Conservation (phyloP, 2,797 vertebrate species). For the Falco columbarius region DNA sequence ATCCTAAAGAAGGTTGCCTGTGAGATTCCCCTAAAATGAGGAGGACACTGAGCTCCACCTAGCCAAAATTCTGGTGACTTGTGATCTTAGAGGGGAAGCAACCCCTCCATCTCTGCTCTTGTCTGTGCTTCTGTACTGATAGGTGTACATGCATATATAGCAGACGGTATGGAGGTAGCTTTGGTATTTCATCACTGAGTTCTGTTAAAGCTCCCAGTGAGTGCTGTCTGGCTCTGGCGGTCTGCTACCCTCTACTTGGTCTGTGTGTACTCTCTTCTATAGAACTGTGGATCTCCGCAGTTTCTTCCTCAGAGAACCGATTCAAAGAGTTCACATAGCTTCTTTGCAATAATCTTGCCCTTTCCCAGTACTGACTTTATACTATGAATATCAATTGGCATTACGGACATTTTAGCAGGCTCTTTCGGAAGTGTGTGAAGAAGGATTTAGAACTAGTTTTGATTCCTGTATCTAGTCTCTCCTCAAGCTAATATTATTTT, state of each 20-base stretch:
- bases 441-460: not conserved
- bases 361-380: not conserved
- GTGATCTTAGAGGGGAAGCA: not conserved
- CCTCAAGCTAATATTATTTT: not conserved
- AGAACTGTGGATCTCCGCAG: not conserved
- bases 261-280: fast-evolving
- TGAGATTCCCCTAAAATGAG: not conserved
- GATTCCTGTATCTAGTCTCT: not conserved
- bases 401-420: not conserved
- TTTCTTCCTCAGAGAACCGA: not conserved
- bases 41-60: not conserved
- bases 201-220: not conserved
- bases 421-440: not conserved
- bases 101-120: not conserved
- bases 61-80: not conserved
- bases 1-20: not conserved
- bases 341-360: not conserved
- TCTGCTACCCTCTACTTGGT: not conserved
- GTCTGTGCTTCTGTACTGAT: not conserved
- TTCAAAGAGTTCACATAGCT: not conserved
- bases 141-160: not conserved
- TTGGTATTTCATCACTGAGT: not conserved
- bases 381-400: not conserved
- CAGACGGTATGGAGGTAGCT: fast-evolving
- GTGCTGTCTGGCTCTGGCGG: not conserved